These are phyloP conservation scores for Cebidichthys violaceus DNA, from an alignment of 2,113 vertebrate genomes.

Conservation along the genomic window DNA sequence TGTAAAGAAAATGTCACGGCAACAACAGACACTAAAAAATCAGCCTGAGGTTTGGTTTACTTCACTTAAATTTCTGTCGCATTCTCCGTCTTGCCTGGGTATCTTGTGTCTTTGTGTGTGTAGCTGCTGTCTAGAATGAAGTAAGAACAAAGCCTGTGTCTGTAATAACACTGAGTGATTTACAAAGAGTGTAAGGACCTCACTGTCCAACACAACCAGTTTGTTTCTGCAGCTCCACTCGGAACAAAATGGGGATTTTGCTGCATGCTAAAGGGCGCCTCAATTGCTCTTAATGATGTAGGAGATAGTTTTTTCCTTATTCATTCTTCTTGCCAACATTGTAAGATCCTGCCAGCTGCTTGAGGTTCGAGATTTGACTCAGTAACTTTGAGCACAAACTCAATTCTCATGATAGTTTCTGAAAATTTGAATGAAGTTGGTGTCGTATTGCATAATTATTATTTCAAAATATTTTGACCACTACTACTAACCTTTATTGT, in stretches of 20 bases:
- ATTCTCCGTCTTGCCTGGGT: not conserved
- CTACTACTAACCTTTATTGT: not conserved
- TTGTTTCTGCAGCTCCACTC: not conserved
- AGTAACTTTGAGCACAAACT: slow-evolving; percentile 4
- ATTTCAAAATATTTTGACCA: not conserved
- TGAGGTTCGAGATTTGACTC: slow-evolving; percentile 12
- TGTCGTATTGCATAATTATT: not conserved
- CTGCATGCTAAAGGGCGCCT: slow-evolving; percentile 15
- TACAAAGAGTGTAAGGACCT: slow-evolving; percentile 20
- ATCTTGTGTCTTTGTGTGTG: slow-evolving; percentile 4
- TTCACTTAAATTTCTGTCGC: not conserved
- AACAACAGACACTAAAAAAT: not conserved
- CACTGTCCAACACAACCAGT: not conserved
- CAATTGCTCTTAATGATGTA: slow-evolving; percentile 33
- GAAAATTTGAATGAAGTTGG: not conserved
- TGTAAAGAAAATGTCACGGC: slow-evolving; percentile 14
- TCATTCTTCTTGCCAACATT: slow-evolving; percentile 22
- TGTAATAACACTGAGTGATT: slow-evolving; percentile 21
- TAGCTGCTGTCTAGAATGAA: slow-evolving; percentile 15
- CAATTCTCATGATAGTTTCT: not conserved
- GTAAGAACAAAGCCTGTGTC: slow-evolving; percentile 17
- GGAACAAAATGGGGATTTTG: slow-evolving; percentile 7
- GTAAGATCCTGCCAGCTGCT: not conserved
- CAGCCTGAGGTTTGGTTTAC: not conserved
- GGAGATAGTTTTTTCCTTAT: not conserved